Evolutionary conservation across 2,113 vertebrate genomes (phyloP).

Genomic region (Stigmatopora nigra): DNA sequence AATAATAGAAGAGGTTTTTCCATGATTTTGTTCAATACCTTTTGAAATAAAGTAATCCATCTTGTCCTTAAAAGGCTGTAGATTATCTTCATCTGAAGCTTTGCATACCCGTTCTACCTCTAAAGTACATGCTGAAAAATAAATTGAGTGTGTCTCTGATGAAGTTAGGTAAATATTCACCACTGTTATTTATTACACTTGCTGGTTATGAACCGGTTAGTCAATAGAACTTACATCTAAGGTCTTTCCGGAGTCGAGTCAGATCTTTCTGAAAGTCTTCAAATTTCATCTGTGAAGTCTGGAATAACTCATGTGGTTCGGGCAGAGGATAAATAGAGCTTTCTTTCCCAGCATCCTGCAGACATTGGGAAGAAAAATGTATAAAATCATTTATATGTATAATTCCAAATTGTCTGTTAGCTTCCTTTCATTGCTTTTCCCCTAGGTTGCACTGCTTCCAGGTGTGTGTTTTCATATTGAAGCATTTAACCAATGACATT

Average conservation of each 20-base stretch:
- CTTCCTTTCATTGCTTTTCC: no score
- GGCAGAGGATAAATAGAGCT: conserved; percentile 87
- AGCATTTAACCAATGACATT: no score
- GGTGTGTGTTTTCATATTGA: no score
- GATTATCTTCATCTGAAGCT: conserved; percentile 81
- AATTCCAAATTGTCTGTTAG: no score
- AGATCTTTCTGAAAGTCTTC: conserved; percentile 96
- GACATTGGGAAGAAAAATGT: not conserved
- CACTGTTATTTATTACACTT: not conserved
- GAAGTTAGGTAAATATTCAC: not conserved
- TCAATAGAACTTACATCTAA: conserved; percentile 74
- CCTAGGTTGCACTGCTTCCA: no score
- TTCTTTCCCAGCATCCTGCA: conserved; percentile 88
- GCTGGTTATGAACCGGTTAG: not conserved
- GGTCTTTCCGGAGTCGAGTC: conserved; percentile 83
- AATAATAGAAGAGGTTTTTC: not conserved
- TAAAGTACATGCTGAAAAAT: conserved; percentile 76
- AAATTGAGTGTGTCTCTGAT: not conserved
- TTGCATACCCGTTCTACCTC: conserved; percentile 89
- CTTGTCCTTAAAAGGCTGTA: conserved; percentile 93
- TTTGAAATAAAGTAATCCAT: conserved; percentile 87
- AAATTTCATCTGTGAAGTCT: conserved; percentile 93
- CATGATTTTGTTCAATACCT: conserved; percentile 69
- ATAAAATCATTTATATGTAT: no score
- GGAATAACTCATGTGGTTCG: conserved; percentile 95